Percentiles rank a stretch among this genome's conserved stretches.
These are phyloP conservation scores for Metaphire vulgaris DNA, from an alignment of 1,140 invertebrate genomes.

Conservation along the genomic window DNA sequence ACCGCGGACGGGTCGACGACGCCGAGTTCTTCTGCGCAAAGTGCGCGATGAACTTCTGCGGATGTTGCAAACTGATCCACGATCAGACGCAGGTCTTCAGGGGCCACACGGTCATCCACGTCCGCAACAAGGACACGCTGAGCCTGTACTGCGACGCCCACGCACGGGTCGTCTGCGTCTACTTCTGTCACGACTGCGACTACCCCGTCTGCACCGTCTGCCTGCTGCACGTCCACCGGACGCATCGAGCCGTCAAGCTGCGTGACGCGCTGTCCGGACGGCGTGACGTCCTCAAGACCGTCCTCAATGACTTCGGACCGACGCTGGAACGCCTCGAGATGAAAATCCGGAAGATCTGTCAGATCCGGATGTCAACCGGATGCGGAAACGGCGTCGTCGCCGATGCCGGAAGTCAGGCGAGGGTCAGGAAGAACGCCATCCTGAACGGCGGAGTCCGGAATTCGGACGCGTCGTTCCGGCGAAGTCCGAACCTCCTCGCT, in stretches of 20 bases:
- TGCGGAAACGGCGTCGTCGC: neutral
- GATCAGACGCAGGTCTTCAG: conserved; percentile 15
- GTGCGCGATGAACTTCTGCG: conserved; percentile 22
- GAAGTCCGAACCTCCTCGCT: neutral
- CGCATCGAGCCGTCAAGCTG: conserved; percentile 11
- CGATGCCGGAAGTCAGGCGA: neutral
- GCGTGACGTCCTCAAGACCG: conserved; percentile 16
- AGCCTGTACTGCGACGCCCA: conserved; percentile 4
- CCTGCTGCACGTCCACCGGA: conserved; percentile 3
- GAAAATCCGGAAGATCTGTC: neutral
- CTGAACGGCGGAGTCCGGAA: neutral
- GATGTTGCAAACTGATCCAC: conserved; percentile 7
- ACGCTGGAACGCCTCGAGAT: conserved; percentile 9
- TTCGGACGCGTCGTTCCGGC: neutral
- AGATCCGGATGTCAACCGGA: no score
- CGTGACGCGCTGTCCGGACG: conserved; percentile 7
- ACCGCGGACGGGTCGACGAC: neutral
- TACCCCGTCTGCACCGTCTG: conserved; percentile 17
- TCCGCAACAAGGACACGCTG: conserved; percentile 7
- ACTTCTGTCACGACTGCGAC: conserved; percentile 23
- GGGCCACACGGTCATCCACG: conserved; percentile 3
- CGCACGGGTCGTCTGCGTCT: neutral
- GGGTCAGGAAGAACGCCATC: neutral
- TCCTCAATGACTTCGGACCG: conserved; percentile 16
- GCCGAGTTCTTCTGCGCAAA: conserved; percentile 25